Evolutionary conservation across 1,140 invertebrate species (phyloP), one percentile per base, ranked within the genome.

Genomic region (Rhopalosiphum maidis): DNA sequence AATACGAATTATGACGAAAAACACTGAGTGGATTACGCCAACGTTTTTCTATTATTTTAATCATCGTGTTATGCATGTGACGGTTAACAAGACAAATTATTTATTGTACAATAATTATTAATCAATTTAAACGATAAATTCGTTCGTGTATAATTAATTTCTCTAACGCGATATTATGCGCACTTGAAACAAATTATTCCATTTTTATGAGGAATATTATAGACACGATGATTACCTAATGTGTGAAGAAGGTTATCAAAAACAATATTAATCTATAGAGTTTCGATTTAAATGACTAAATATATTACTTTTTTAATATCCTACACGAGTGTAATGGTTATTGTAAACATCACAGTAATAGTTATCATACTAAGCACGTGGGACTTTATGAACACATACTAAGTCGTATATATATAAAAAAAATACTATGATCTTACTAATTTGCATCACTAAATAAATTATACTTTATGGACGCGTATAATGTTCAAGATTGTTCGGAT

Each of bases 381-480:
- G 15, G 30, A 77, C 15, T 77, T 77, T 5, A n/a, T 18, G 30
- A 68, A n/a, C 30, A 3, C 30, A 68, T n/a, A n/a, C 60, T 11
- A 68, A 77, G 18, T n/a, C 60, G 60, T 77, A 77, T 77, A 21
- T 77, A 21, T n/a, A 77, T 23, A 51, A 51, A 48, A 68, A 18
- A 77, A 6, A 77, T 25, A 77, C 4, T 15, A 51, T 18, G 15
- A n/a, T n/a, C 30, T n/a, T n/a, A n/a, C n/a, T 77, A 77, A 77
- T 77, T 77, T 77, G n/a, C 15, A 77, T 77, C 60, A n/a, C 60
- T 77, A 77, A 60, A 77, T 77, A 77, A 77, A 77, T 35, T n/a
- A 77, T 77, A 77, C 11, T 77, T 5, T 15, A n/a, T n/a, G n/a
- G 11, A n/a, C 4, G 5, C 15, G 15, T 18, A 6, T 77, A n/a